phyloP scores from a whole-genome alignment of 2,797 vertebrate genomes.

The Diglossa cyanea region DNA sequence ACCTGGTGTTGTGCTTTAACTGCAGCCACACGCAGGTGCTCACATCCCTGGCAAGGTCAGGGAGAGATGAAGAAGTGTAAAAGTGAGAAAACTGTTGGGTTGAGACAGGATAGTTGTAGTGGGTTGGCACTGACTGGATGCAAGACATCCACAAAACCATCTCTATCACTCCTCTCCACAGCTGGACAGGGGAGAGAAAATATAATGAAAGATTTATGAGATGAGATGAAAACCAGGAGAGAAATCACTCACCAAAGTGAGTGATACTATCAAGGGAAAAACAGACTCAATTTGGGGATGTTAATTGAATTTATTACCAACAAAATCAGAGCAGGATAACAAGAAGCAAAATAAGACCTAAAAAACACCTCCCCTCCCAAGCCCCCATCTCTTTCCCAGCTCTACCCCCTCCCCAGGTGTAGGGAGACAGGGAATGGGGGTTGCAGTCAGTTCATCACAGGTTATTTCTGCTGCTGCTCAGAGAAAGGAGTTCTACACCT shows the following conservation, averaged over 20 bases:
- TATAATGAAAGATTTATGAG: not conserved
- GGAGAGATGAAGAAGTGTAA: not conserved
- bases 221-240: not conserved
- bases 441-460: not conserved
- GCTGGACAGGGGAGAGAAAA: not conserved
- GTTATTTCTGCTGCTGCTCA: not conserved
- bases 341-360: not conserved
- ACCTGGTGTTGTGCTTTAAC: not conserved
- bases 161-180: not conserved
- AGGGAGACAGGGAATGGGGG: not conserved
- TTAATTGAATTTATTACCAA: not conserved
- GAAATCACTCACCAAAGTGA: not conserved
- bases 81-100: not conserved
- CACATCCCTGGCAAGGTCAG: not conserved
- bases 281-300: not conserved
- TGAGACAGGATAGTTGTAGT: not conserved
- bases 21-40: fast-evolving
- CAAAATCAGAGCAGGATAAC: not conserved
- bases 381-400: not conserved
- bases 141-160: not conserved
- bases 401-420: fast-evolving
- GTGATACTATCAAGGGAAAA: not conserved
- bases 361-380: not conserved
- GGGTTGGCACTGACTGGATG: not conserved
- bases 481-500: not conserved